Base-by-base conservation (phyloP, 1,140 invertebrate genomes). In the Argopecten irradians region DNA sequence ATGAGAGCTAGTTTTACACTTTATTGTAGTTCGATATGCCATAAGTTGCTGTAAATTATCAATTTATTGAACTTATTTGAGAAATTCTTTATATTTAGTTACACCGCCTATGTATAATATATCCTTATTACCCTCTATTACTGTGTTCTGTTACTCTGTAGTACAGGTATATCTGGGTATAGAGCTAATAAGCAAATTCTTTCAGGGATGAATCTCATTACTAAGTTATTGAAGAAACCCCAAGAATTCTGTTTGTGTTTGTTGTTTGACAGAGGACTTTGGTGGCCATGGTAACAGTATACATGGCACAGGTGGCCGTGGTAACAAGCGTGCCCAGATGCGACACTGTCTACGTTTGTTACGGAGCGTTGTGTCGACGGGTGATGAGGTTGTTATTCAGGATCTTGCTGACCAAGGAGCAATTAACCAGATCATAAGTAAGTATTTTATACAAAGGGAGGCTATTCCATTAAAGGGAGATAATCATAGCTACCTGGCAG, bases 271-370 rank as follows among this genome's bases (percentile, higher is more conserved):
- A 95, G 95, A 95, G 90, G 92, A 94, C 16, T 96, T 94, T 93
- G 91, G 91, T 90, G 95, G 95, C 34, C 93, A 95, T 91, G 95
- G 95, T n/a, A 96, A 96, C 93, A 95, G 94, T 92, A 94, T 95
- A 89, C 93, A 95, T 92, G 95, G 94, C 22, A 93, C 88, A 86
- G 94, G 94, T 91, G 95, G 95, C 0, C 93, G 95, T 43, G 95
- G 95, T 22, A 95, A 93, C 92, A 95, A 95, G 89, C 91, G 93
- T 86, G 95, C 95, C 82, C 95, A 96, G 92, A 94, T 95, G 94
- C 88, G 94, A 32, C 93, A 94, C 87, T 95, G 94, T 90, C 88
- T 96, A 39, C 92, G 95, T 16, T 86, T 96, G 35, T 90, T 96
- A 82, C 89, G 94, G 22, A 95, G 93, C 90, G 92, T 96, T 22